Base-by-base conservation (phyloP, 2,113 vertebrate species). In the Misgurnus mizolepis region DNA sequence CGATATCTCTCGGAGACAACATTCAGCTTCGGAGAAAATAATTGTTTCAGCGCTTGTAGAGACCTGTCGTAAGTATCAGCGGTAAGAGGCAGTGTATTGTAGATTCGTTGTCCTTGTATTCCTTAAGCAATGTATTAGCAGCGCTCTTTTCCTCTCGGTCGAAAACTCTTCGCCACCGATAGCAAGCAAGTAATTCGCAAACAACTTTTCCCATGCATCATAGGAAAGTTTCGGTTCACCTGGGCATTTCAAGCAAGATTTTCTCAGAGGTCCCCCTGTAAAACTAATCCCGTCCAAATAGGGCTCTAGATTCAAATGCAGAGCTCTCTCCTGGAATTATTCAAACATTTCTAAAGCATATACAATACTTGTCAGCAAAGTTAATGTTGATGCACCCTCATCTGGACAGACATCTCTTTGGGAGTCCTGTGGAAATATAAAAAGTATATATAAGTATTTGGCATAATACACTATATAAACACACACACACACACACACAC, bases 81-180 rank as follows among this genome's bases (percentile, higher is more conserved):
- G 10, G 15, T 40, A 41, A 55, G 64, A 67, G 78, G 78, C 60
- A 79, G 41, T 14, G 67, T 79, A 60, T 60, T 79, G 67, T 79
- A 81, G 39, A 62, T 22, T 64, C 12, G 78, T 1, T 79, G n/a
- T 9, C 78, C 78, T 39, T 80, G 58, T 14, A 66, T 82, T 82
- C 53, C 81, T 22, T 15, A 75, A 74, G 12, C 81, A 82, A 62
- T 82, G 76, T 50, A 82, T 79, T 5, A 82, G 61, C 45, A 82
- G 34, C 5, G 81, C 81, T 83, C 65, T 68, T 40, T 80, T 74
- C 34, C 56, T 81, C 43, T 64, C 66, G 11, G 65, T 45, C 9
- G 73, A 40, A 70, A 81, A 76, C 8, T 66, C n/a, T 0, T 53
- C 49, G 10, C 49, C 69, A 27, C 56, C 15, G 18, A 67, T 43